These are phyloP conservation scores for Podiceps cristatus DNA, from an alignment of 2,113 vertebrate genomes.

Conservation along the genomic window DNA sequence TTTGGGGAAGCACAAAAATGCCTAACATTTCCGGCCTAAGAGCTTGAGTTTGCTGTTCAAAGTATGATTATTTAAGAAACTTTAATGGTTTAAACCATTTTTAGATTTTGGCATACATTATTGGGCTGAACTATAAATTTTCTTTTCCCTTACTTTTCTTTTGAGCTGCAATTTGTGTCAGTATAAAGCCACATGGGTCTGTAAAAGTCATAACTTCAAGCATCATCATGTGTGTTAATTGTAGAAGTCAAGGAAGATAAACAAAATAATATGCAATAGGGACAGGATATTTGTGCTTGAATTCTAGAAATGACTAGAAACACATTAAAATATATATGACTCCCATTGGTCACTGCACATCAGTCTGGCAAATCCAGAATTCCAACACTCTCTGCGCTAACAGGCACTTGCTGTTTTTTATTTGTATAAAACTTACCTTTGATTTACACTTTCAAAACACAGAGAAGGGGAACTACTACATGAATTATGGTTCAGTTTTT, in stretches of 20 bases:
- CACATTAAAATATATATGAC: slow-evolving; percentile 25
- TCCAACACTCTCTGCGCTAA: slow-evolving; percentile 36
- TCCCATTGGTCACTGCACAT: slow-evolving; percentile 8
- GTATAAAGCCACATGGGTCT: slow-evolving; percentile 22
- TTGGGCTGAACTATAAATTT: slow-evolving; percentile 26
- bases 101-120: slow-evolving; percentile 36
- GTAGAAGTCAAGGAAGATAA: slow-evolving; percentile 49
- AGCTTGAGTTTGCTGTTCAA: not conserved
- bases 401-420: slow-evolving; percentile 8
- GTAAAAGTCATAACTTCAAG: slow-evolving; percentile 43
- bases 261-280: slow-evolving; percentile 40
- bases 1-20: slow-evolving; percentile 25
- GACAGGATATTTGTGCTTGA: slow-evolving; percentile 10
- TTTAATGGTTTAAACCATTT: slow-evolving; percentile 11
- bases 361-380: slow-evolving; percentile 47
- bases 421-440: slow-evolving; percentile 33
- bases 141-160: not conserved
- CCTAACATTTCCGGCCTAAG: slow-evolving; percentile 11
- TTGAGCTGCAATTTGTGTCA: slow-evolving; percentile 42
- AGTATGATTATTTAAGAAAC: slow-evolving; percentile 53
- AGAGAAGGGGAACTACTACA: not conserved
- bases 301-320: slow-evolving; percentile 14
- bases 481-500: slow-evolving; percentile 49
- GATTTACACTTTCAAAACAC: slow-evolving; percentile 65
- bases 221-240: slow-evolving; percentile 32